Evolutionary conservation across 1,140 invertebrate species (phyloP).

Genomic region (Maniola jurtina): DNA sequence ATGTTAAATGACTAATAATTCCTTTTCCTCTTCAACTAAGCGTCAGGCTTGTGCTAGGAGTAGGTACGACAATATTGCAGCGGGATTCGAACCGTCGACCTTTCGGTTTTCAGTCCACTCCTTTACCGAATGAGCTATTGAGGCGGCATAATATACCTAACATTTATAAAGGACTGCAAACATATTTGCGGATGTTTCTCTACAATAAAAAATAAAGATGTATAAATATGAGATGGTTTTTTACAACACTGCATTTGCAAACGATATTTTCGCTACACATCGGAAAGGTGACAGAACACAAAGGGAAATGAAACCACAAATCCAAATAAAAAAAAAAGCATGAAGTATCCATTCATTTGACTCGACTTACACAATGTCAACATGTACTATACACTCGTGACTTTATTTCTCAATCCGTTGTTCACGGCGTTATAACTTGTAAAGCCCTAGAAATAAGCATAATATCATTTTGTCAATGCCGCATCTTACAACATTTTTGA

Average conservation of each 20-base stretch:
- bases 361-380: conserved; percentile 62
- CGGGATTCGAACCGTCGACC: too few relatives aligned
- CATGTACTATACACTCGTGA: conserved; percentile 72
- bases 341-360: conserved; percentile 32
- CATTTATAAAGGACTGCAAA: too few relatives aligned
- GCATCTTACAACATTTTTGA: not conserved
- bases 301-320: conserved; percentile 34
- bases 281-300: conserved; percentile 13
- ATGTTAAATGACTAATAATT: too few relatives aligned
- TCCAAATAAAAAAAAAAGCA: conserved; percentile 39
- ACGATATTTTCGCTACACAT: conserved; percentile 3
- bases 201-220: too few relatives aligned
- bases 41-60: too few relatives aligned
- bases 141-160: too few relatives aligned
- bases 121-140: too few relatives aligned
- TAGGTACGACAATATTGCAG: too few relatives aligned
- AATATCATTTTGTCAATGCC: not conserved
- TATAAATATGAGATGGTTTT: too few relatives aligned
- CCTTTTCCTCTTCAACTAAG: too few relatives aligned
- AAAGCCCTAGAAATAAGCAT: conserved; percentile 73
- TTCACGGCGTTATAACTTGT: conserved; percentile 77
- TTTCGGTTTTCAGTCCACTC: too few relatives aligned
- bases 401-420: conserved; percentile 72
- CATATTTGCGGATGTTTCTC: too few relatives aligned
- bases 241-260: not conserved